Percentiles rank a stretch among this genome's conserved stretches.
These are phyloP conservation scores for Drepana arcuata DNA, from an alignment of 1,140 invertebrate species.

Conservation along the genomic window DNA sequence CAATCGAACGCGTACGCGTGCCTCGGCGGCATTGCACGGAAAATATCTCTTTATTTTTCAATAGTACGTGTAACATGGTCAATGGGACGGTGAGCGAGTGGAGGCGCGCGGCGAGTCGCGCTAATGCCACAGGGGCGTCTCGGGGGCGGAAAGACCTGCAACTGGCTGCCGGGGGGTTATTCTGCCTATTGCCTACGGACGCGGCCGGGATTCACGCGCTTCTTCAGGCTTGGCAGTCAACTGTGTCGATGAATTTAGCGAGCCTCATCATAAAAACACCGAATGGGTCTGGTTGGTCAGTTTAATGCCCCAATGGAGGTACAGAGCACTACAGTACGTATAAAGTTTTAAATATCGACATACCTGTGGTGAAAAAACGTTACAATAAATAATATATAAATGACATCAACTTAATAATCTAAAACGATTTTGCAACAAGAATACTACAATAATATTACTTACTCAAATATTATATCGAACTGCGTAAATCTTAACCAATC, in stretches of 20 bases:
- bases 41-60: too few species aligned
- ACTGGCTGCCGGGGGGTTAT: slow-evolving; percentile 69
- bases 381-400: slow-evolving; percentile 19
- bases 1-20: too few species aligned
- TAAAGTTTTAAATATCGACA: slow-evolving; percentile 22
- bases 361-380: slow-evolving; percentile 53
- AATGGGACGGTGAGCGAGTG: slow-evolving; percentile 12
- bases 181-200: slow-evolving; percentile 51
- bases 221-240: slow-evolving; percentile 12
- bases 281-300: slow-evolving; percentile 25
- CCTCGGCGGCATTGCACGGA: too few species aligned
- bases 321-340: slow-evolving; percentile 21
- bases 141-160: slow-evolving; percentile 65
- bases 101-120: slow-evolving; percentile 43
- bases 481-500: too few species aligned
- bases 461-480: too few species aligned
- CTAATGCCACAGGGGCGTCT: slow-evolving; percentile 45
- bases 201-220: slow-evolving; percentile 31
- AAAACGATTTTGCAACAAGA: too few species aligned
- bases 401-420: too few species aligned
- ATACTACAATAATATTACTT: too few species aligned
- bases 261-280: slow-evolving; percentile 15
- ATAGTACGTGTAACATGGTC: slow-evolving; percentile 9
- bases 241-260: slow-evolving; percentile 9
- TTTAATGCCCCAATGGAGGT: slow-evolving; percentile 20